Percentiles rank a stretch among this genome's conserved stretches.
Evolutionary conservation across 1,140 invertebrate genomes (phyloP).

Genomic region (Plectus sambesii): DNA sequence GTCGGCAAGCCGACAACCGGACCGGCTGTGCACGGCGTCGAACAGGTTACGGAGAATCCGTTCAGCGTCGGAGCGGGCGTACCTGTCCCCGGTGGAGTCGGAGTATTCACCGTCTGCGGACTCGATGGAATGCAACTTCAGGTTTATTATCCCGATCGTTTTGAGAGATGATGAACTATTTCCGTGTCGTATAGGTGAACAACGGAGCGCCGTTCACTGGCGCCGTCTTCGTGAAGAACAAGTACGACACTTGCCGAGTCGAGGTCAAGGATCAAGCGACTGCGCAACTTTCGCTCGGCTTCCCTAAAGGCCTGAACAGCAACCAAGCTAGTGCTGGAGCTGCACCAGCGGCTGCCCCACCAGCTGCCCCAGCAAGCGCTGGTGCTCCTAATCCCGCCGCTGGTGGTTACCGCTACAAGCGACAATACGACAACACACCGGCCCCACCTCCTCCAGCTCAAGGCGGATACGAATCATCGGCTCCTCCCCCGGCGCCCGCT

Average conservation of each 20-base stretch:
- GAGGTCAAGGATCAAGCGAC: constrained; percentile 31
- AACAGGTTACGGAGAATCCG: background rate
- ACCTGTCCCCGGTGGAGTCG: constrained; percentile 19
- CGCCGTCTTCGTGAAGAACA: constrained; percentile 46
- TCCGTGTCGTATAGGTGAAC: constrained; percentile 29
- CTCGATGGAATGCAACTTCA: constrained; percentile 45
- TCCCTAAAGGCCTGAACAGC: constrained; percentile 33
- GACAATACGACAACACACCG: no score
- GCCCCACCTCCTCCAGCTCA: no score
- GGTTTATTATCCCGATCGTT: background rate
- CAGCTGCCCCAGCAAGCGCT: no score
- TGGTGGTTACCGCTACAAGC: no score
- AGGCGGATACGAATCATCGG: no score
- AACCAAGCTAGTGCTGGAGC: constrained; percentile 2
- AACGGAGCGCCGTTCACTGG: constrained; percentile 38
- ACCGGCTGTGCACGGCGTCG: no score
- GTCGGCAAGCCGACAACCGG: no score
- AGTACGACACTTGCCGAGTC: constrained; percentile 45
- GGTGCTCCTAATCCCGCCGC: no score
- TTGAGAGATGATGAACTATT: background rate
- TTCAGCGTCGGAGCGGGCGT: background rate
- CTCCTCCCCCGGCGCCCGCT: no score
- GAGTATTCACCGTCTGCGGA: constrained; percentile 43
- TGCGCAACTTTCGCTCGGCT: constrained; percentile 37
- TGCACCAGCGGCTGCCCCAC: no score